Evolutionary conservation across 2,113 vertebrate species (phyloP), one percentile per base, ranked within the genome.

Genomic region (Embiotoca jacksoni): DNA sequence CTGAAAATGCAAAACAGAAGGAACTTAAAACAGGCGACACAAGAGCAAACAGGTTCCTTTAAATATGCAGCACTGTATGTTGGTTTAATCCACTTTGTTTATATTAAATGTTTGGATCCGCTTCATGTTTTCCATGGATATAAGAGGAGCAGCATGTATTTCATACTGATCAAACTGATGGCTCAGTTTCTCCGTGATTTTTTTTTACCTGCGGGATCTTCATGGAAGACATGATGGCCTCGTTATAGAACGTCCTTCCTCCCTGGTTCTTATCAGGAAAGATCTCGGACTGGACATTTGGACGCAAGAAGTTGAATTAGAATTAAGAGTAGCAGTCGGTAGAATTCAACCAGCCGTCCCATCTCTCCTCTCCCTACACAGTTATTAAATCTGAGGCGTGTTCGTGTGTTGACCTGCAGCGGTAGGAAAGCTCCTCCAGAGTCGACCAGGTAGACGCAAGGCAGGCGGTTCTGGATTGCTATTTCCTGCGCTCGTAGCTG

Each of bases 241-340:
- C 95, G 0, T 96, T 97, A 83, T 96, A 97, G 82, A 97, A 97
- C 2, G 82, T 37, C 36, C 95, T 88, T 65, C 97, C 97, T 15
- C 96, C 96, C 0, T 98, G 96, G 77, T 94, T 92, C 88, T 96
- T 95, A 83, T 97, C 96, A 31, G 97, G 96, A 69, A 96, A 98
- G 80, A 97, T 94, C 82, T 98, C 96, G 9, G 96, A 93, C 96
- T 97, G 88, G 46, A 73, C 14, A 53, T 50, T 71, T n/a, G 7
- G 0, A 52, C 63, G 71, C 0, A 78, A n/a, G 55, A 0, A 23
- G 35, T 50, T 6, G 0, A 23, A 39, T 52, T 7, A 52, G 7
- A 35, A 57, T 23, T 10, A 0, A 23, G 35, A 50, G 15, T 15
- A 32, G 15, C 52, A 32, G 35, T 53, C 6, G 73, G 6, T 3